Evolutionary conservation across 2,888 invertebrate species (phyloP), one percentile per base, ranked within the genome.

Genomic region (Amblyteles armatorius): DNA sequence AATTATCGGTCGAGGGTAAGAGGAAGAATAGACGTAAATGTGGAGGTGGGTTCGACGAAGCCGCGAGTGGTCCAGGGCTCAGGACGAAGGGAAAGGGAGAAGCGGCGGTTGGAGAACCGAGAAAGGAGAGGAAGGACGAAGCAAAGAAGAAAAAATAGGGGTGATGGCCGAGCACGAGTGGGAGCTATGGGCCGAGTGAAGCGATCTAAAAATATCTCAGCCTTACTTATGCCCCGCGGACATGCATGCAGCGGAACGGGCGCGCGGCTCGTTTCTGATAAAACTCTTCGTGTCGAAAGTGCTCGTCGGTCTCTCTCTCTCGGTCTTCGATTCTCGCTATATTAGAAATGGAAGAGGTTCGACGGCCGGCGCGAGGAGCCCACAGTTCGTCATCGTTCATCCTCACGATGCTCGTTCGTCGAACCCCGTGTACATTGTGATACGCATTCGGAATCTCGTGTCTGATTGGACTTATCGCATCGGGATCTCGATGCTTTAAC

Each of bases 131-230:
- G 65, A 65, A 76, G 65, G 67, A 67, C 67, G 77, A 77, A 5
- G 52, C 44, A 48, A 60, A 19, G 44, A 67, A 26, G 22, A 65
- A 55, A 6, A 67, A 67, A 67, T 67, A 52, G 55, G 55, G 77
- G 55, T 77, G 77, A 77, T 55, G 77, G 77, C 67, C 77, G 77
- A 77, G 76, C 65, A 13, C 6, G 67, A 77, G 77, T 65, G 50
- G 48, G 74, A 76, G 50, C 50, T 40, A 55, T 63, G 67, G 77
- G 77, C 11, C 33, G 29, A 29, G 80, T 57, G 67, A 79, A 77
- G 65, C 76, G 78, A 82, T 74, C 86, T 86, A 86, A 86, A 86
- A 86, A 86, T 86, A 86, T 84, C 86, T 72, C 82, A 79, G 83
- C 68, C 82, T 81, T 84, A 77, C 67, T 77, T 76, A 72, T 78